Base-by-base conservation (phyloP, 2,797 vertebrate species). In the Coccyzus lansbergi region DNA sequence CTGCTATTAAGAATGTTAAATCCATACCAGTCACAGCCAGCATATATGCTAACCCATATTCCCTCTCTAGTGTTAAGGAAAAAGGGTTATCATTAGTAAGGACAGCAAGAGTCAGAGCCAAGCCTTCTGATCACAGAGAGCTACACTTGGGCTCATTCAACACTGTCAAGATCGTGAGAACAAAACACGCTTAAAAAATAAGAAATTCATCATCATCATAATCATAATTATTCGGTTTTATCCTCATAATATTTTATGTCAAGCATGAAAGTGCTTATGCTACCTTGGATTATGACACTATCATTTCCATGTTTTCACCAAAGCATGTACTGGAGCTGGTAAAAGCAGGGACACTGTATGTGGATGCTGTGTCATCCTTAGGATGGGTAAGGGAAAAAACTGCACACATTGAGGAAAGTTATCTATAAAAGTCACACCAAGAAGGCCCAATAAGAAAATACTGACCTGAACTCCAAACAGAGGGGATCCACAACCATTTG, bases 401-500 rank as follows among this genome's bases (percentile, higher is more conserved):
- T 5, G 6, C 20, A 33, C 34, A 7, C 14, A 7, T 0, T 0
- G 0, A 25, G 14, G 33, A 31, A 69, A 55, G 15, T 0, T 46
- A 21, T 44, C 4, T 20, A 31, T 24, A 31, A 59, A 90, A 71
- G 38, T 42, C 6, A 31, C 4, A 44, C 6, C 36, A 26, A 85
- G 34, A 33, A 70, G 28, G 3, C 49, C 21, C 53, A 2, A 26
- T 78, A 68, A 15, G 34, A 34, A 90, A 83, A 44, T 91, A 96
- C 77, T 95, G 97, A 99, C 99, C 82, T 99, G 98, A 96, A 99
- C 98, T 92, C 99, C 99, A 97, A 99, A 99, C 4, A 99, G 77
- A 1, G 99, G 99, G n/a, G 99, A 99, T 44, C 99, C 99, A 96
- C 99, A 99, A 86, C 99, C 99, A 33, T 99, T 99, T 25, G 99